These are phyloP conservation scores for Fratercula arctica DNA, from an alignment of 2,797 vertebrate species.

Conservation along the genomic window DNA sequence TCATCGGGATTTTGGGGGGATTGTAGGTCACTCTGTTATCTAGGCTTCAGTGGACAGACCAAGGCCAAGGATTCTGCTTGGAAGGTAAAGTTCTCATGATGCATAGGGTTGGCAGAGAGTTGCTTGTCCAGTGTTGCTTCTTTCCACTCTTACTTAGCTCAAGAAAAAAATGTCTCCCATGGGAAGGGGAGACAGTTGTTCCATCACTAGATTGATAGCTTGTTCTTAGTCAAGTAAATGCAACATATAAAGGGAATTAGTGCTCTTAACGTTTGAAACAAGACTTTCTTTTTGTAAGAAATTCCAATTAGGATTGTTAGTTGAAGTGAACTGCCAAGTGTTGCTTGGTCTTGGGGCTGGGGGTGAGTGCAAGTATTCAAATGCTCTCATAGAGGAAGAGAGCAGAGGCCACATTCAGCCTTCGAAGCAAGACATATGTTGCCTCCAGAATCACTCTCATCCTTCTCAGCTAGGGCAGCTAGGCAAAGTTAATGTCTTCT, in stretches of 20 bases:
- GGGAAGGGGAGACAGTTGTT: neutral
- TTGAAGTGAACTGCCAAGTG: neutral
- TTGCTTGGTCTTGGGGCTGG: neutral
- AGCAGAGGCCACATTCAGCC: neutral
- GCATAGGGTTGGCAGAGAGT: neutral
- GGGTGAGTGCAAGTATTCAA: neutral
- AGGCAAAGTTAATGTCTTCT: neutral
- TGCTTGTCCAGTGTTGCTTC: neutral
- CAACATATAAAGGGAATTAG: neutral
- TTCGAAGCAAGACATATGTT: neutral
- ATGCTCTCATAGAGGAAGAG: neutral
- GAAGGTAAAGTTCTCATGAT: neutral
- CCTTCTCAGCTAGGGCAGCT: neutral
- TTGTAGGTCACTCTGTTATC: neutral
- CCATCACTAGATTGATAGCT: neutral
- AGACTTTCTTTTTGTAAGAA: neutral
- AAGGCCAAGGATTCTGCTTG: neutral
- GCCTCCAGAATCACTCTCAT: neutral
- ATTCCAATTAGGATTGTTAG: neutral
- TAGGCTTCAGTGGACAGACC: neutral
- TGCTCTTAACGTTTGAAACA: neutral
- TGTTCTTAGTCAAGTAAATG: neutral
- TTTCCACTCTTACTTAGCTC: neutral
- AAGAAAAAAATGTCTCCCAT: neutral
- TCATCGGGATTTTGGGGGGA: neutral